Evolutionary conservation across 2,113 vertebrate species (phyloP).

Genomic region (Pyrgilauda ruficollis): DNA sequence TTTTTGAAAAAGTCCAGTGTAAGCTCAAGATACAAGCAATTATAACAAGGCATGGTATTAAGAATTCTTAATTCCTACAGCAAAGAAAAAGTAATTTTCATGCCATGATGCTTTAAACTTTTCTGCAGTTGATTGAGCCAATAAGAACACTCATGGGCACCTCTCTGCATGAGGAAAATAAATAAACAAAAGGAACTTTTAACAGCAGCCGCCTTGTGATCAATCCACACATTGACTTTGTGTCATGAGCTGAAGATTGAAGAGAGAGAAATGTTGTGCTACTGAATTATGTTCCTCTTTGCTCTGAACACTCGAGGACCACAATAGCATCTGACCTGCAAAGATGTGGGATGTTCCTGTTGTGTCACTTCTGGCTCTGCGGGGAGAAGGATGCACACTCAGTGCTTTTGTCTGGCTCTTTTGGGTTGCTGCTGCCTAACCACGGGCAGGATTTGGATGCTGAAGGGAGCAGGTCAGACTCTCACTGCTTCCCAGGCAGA

Average conservation of each 20-base stretch:
- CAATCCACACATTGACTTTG: neutral
- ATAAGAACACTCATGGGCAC: neutral
- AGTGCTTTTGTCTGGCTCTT: neutral
- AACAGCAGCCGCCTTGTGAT: neutral
- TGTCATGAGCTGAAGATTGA: neutral
- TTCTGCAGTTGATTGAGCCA: neutral
- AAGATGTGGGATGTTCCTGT: neutral
- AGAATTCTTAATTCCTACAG: neutral
- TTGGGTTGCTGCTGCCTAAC: neutral
- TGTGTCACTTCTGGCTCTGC: neutral
- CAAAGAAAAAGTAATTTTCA: neutral
- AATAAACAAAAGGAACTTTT: neutral
- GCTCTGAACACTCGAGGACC: neutral
- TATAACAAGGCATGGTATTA: neutral
- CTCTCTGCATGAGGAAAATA: neutral
- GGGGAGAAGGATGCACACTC: neutral
- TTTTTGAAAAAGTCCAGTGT: neutral
- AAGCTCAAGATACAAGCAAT: neutral
- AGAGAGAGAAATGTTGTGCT: neutral
- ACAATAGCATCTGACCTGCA: neutral
- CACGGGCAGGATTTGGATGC: rapidly evolving
- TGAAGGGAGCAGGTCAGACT: neutral
- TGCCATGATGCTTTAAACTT: neutral
- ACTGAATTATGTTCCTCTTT: neutral
- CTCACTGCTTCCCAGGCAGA: neutral